A percentile compares a stretch with the other conserved stretches of the same genome.
Evolutionary conservation across 2,113 vertebrate species (phyloP).

Genomic region (Leptocoma aspasia): DNA sequence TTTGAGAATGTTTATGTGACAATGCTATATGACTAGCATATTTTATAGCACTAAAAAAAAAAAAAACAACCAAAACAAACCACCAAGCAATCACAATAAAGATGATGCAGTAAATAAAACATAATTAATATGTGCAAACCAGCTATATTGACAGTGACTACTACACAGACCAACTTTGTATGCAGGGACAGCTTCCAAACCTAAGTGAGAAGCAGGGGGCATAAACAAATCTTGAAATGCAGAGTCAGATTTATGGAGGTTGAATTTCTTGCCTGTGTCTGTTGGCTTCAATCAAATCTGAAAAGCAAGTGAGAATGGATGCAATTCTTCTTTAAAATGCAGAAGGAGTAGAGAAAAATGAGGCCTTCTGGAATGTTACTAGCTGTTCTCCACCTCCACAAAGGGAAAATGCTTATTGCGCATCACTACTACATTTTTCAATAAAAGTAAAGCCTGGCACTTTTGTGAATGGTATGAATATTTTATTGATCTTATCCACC

Average conservation of each 20-base stretch:
- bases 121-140: not conserved
- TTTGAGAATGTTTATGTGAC: not conserved
- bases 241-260: not conserved
- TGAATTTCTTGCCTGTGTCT: not conserved
- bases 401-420: not conserved
- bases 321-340: slow-evolving; percentile 7
- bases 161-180: not conserved
- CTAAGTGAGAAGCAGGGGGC: not conserved
- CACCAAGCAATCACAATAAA: not conserved
- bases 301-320: not conserved
- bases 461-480: slow-evolving; percentile 20
- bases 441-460: not conserved
- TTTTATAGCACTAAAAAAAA: not conserved
- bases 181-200: not conserved
- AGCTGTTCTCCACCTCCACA: slow-evolving; percentile 40
- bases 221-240: not conserved
- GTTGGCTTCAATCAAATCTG: slow-evolving; percentile 9
- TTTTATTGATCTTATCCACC: not conserved
- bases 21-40: not conserved
- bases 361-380: not conserved
- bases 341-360: not conserved
- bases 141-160: not conserved
- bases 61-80: fast-evolving
- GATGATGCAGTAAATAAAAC: not conserved
- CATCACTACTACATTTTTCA: not conserved